Base-by-base conservation (phyloP, 1,140 invertebrate genomes). In the Araneus ventricosus region DNA sequence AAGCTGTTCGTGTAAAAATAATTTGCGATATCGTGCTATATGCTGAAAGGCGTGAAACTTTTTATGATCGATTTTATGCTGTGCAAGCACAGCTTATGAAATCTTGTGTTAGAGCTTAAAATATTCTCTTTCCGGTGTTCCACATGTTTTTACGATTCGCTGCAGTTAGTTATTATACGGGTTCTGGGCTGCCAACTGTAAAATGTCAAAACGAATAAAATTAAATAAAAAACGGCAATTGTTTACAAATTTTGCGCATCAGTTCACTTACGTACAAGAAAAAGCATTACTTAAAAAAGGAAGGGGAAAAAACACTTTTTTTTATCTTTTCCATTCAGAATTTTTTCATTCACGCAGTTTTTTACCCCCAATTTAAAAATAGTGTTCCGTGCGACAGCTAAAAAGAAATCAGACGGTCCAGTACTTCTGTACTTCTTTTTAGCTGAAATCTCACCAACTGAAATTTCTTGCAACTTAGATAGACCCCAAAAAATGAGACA, bases 41-140 rank as follows among this genome's bases (percentile, higher is more conserved):
- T 37, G 30, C 70, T 75, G 22, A 75, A 75, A 37, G 17, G 70
- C 30, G 30, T 37, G 70, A 37, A 37, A 20, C 45, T 34, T 75
- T 75, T 75, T 75, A 75, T 5, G 70, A 6, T 37, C 70, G 70
- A 75, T 75, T 75, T 75, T 75, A 75, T 75, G 70, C 70, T 75
- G 30, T 37, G 70, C 30, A 37, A 75, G 70, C 70, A 75, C 14
- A 75, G 34, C 37, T 75, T 30, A 4, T 34, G 34, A 75, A 75
- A 20, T 75, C 30, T 75, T 75, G 70, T 17, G 30, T 75, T 37
- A 5, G 70, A 34, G 20, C 30, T 34, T 30, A 75, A 37, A 34
- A 75, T 75, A 75, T 75, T 75, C 70, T 27, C 17, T 27, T 75
- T 75, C 14, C 70, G 27, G 30, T 30, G 3, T 20, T 27, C 30